phyloP scores from a whole-genome alignment of 1,140 invertebrate genomes.

The Dryas iulia region DNA sequence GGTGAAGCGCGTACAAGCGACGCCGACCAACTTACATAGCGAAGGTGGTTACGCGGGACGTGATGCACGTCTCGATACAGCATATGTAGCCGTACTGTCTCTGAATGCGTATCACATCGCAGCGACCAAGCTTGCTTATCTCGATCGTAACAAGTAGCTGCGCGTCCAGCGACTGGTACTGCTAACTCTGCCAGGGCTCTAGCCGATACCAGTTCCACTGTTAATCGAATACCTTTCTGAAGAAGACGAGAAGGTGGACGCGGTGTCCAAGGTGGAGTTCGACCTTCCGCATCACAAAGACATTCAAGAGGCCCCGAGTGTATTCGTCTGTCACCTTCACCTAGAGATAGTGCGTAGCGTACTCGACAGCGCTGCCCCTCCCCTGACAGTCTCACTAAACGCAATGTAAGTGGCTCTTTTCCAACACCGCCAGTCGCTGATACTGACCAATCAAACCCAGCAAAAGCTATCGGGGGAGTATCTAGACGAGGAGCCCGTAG shows the following conservation, averaged over 20 bases:
- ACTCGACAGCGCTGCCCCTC: slow-evolving; percentile 91
- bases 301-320: slow-evolving; percentile 91
- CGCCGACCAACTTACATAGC: slow-evolving; percentile 91
- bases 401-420: slow-evolving; percentile 80
- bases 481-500: slow-evolving; percentile 81
- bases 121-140: slow-evolving; percentile 91
- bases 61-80: slow-evolving; percentile 93
- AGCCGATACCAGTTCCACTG: slow-evolving; percentile 76
- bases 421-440: slow-evolving; percentile 85
- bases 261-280: slow-evolving; percentile 88
- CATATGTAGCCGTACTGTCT: slow-evolving; percentile 88
- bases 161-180: slow-evolving; percentile 86
- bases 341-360: slow-evolving; percentile 86
- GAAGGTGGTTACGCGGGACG: slow-evolving; percentile 90
- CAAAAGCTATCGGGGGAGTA: slow-evolving; percentile 71
- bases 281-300: slow-evolving; percentile 87
- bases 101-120: slow-evolving; percentile 89
- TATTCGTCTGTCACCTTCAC: slow-evolving; percentile 86
- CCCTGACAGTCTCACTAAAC: slow-evolving; percentile 88
- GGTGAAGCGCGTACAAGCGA: slow-evolving; percentile 84
- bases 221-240: slow-evolving; percentile 61
- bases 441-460: slow-evolving; percentile 92
- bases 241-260: slow-evolving; percentile 73
- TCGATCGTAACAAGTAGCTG: slow-evolving; percentile 89
- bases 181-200: slow-evolving; percentile 88